A percentile compares a stretch with the other conserved stretches of the same genome.
Conservation (phyloP, 2,113 vertebrate species). For the Pseudorasbora parva region DNA sequence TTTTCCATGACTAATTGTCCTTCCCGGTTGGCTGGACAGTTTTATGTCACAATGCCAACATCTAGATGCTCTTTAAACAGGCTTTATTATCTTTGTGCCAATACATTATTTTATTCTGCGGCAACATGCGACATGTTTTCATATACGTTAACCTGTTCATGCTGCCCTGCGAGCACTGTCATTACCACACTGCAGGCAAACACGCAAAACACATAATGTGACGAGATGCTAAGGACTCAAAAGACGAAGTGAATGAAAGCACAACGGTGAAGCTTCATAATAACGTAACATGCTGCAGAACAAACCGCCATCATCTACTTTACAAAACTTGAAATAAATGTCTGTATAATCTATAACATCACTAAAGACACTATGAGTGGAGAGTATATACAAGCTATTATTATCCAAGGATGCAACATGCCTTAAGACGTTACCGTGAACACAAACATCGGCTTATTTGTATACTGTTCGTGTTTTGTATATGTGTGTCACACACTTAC, state of each 20-base stretch:
- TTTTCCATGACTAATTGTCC: background rate
- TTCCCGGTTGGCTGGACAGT: background rate
- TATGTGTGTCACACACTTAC: conserved; percentile 45
- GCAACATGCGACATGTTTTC: background rate
- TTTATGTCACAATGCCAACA: background rate
- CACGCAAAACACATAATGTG: conserved; percentile 1
- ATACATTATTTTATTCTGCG: background rate
- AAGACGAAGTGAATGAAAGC: conserved; percentile 58
- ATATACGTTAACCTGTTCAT: background rate
- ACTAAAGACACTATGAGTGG: conserved; percentile 13
- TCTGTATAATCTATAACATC: conserved; percentile 47
- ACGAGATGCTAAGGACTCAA: background rate
- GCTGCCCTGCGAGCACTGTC: conserved; percentile 17
- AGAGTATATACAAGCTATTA: conserved; percentile 58
- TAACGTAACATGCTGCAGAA: conserved; percentile 53
- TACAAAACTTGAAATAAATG: conserved; percentile 55
- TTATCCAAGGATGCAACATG: conserved; percentile 67
- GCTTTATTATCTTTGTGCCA: background rate
- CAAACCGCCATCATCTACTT: conserved; percentile 42
- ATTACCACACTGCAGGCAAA: background rate
- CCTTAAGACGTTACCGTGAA: conserved; percentile 69
- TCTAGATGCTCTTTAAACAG: background rate
- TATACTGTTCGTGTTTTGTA: conserved; percentile 33
- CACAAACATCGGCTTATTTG: conserved; percentile 45
- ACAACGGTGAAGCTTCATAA: conserved; percentile 56